Conservation (phyloP, 2,797 vertebrate genomes). For the Sebastes steindachneri region DNA sequence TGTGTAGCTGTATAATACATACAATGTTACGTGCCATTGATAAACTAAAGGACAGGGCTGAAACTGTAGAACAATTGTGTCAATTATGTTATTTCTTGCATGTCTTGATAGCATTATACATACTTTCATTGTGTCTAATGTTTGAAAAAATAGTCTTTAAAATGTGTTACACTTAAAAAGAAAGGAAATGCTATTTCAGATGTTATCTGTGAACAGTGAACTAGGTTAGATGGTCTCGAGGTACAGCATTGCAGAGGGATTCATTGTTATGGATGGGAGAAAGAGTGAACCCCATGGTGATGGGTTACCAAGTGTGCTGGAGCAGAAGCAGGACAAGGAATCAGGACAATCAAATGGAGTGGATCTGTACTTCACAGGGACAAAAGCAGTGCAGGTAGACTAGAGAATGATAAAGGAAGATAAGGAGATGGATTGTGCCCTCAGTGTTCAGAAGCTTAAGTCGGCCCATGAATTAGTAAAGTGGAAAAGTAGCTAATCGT, state of each 20-base stretch:
- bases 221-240: not conserved
- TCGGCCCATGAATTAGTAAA: slow-evolving; percentile 88
- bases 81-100: not conserved
- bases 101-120: not conserved
- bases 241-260: not conserved
- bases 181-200: not conserved
- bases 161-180: not conserved
- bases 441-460: slow-evolving; percentile 75
- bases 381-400: slow-evolving; percentile 32
- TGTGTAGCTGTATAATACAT: not conserved
- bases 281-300: slow-evolving; percentile 12
- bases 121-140: not conserved
- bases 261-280: not conserved
- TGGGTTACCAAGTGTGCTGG: slow-evolving; percentile 72
- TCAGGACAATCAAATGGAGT: slow-evolving; percentile 76
- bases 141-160: not conserved
- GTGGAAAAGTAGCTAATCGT: slow-evolving; percentile 83
- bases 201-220: not conserved
- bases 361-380: slow-evolving; percentile 36
- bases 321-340: slow-evolving; percentile 67
- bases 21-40: not conserved
- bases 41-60: not conserved
- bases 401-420: slow-evolving; percentile 12
- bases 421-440: slow-evolving; percentile 53
- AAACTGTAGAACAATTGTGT: not conserved